phyloP scores from a whole-genome alignment of 2,113 vertebrate genomes.

The Charadrius vociferus region DNA sequence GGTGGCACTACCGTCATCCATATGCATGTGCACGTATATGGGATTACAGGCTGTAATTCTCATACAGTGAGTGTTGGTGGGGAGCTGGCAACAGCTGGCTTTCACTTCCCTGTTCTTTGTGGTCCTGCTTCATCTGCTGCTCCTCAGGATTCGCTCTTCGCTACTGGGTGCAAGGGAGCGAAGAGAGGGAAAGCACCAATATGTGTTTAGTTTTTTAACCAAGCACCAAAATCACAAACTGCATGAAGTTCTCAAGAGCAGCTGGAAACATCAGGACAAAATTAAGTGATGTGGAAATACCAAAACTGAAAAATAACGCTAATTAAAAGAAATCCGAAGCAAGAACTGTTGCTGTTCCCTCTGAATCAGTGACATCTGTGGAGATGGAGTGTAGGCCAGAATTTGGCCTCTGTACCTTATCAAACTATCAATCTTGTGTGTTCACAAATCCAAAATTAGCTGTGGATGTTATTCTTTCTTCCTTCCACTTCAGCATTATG shows the following conservation, averaged over 20 bases:
- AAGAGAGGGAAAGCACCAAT: not conserved
- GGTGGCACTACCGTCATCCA: constrained; percentile 33
- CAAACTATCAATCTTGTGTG: not conserved
- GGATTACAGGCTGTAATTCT: constrained; percentile 61
- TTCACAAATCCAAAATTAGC: not conserved
- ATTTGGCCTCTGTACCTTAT: not conserved
- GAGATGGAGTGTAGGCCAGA: not conserved
- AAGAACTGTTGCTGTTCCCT: not conserved
- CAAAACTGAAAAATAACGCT: not conserved
- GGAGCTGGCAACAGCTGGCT: not conserved
- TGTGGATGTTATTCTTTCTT: not conserved
- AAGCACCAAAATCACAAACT: not conserved
- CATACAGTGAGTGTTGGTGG: not conserved
- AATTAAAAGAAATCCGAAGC: not conserved
- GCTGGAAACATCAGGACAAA: not conserved
- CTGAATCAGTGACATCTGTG: not conserved
- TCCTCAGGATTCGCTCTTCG: constrained; percentile 32
- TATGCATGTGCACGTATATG: constrained; percentile 61
- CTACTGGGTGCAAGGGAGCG: not conserved
- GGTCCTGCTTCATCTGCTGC: constrained; percentile 48
- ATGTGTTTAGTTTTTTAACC: not conserved
- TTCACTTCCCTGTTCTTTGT: constrained; percentile 22
- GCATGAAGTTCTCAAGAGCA: constrained; percentile 4
- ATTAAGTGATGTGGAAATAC: not conserved
- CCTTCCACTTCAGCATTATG: not conserved